Percentiles rank a stretch among this genome's conserved stretches.
Conservation (phyloP, 2,113 vertebrate species). For the Trogon melanurus region DNA sequence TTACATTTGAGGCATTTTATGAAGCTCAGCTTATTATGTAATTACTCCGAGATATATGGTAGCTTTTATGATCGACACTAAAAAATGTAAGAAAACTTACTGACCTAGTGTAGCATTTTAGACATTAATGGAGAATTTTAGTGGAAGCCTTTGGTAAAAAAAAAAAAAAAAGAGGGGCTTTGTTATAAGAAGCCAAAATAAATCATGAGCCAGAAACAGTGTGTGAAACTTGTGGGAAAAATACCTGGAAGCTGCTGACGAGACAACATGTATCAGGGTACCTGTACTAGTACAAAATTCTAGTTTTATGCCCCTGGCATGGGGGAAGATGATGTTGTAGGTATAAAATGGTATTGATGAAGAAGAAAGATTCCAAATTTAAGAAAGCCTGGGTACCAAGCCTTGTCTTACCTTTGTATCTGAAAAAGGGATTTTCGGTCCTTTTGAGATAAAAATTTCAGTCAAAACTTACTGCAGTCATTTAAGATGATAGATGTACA, state of each 20-base stretch:
- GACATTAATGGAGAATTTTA: neutral
- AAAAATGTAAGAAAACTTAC: neutral
- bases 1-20: neutral
- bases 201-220: neutral
- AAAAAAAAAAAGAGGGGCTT: neutral
- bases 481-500: neutral
- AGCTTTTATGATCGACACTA: neutral
- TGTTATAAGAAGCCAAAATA: neutral
- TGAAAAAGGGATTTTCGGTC: neutral
- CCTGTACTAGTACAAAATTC: neutral
- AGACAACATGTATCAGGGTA: neutral
- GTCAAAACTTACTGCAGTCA: neutral
- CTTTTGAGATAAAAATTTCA: neutral
- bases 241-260: neutral
- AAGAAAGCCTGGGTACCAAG: neutral
- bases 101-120: neutral
- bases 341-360: neutral
- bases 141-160: neutral
- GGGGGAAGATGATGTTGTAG: neutral
- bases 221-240: neutral
- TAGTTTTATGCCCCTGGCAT: neutral
- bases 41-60: neutral
- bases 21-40: neutral
- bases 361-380: neutral
- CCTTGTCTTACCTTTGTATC: accelerated